phyloP scores from a whole-genome alignment of 2,888 invertebrate species.

The Toxonevra muliebris region DNA sequence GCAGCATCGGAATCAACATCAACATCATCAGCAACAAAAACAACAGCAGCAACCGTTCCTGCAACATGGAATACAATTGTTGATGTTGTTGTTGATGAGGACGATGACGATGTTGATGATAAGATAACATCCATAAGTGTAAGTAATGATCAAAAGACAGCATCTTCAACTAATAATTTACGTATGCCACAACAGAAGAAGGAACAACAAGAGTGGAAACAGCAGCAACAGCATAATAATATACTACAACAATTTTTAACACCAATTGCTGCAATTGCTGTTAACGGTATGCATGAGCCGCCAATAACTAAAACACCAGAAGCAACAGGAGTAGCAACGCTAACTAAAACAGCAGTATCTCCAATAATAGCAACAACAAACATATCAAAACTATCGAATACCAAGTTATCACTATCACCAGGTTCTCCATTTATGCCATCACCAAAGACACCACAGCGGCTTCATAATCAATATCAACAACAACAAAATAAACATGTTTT shows the following conservation, averaged over 20 bases:
- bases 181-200: slow-evolving; percentile 10
- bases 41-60: background rate
- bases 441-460: background rate
- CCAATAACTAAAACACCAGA: background rate
- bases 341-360: background rate
- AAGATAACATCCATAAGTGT: background rate
- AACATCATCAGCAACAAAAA: background rate
- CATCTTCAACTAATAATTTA: slow-evolving; percentile 28
- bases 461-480: background rate
- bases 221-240: background rate
- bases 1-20: background rate
- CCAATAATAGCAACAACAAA: background rate
- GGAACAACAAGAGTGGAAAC: background rate
- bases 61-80: background rate
- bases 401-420: background rate
- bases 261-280: background rate
- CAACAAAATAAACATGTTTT: slow-evolving; percentile 29
- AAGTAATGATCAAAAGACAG: slow-evolving; percentile 34
- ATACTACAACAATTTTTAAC: slow-evolving; percentile 11
- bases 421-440: slow-evolving; percentile 23
- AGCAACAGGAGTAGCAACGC: background rate
- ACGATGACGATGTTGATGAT: background rate
- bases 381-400: background rate
- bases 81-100: background rate
- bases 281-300: slow-evolving; percentile 1